Conservation (phyloP, 2,113 vertebrate species). For the Mus spicilegus region DNA sequence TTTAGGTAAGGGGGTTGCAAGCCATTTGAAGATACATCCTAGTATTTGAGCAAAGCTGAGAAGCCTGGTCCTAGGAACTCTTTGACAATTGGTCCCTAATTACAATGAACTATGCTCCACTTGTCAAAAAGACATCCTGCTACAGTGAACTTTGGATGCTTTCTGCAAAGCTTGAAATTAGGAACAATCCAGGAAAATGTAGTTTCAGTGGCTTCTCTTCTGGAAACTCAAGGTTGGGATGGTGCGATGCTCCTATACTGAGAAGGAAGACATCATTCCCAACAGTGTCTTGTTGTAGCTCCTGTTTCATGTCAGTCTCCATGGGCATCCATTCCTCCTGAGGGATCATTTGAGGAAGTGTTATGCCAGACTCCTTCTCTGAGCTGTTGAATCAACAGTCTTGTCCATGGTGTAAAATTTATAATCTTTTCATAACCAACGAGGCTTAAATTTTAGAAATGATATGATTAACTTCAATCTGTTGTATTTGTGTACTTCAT, state of each 20-base stretch:
- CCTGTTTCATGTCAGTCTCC: not conserved
- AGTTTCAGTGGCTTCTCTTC: not conserved
- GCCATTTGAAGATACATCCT: constrained; percentile 28
- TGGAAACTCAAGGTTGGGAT: not conserved
- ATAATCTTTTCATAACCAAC: not conserved
- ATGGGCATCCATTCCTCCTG: not conserved
- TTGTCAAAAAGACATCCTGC: constrained; percentile 39
- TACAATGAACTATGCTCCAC: not conserved
- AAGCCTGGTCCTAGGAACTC: not conserved
- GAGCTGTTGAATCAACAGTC: not conserved
- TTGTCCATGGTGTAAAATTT: not conserved
- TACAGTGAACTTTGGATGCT: not conserved
- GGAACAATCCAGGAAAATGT: not conserved
- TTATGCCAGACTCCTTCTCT: not conserved
- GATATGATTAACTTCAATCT: not conserved
- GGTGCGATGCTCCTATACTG: not conserved
- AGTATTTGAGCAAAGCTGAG: constrained; percentile 27
- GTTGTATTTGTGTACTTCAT: not conserved
- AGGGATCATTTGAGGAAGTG: not conserved
- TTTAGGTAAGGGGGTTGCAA: not conserved
- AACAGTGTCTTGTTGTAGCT: too few relatives aligned
- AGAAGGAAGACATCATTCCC: not conserved
- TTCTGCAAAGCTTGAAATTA: constrained; percentile 6
- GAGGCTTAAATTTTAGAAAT: not conserved
- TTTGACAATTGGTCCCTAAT: not conserved